A percentile compares a stretch with the other conserved stretches of the same genome.
Evolutionary conservation across 2,888 invertebrate species (phyloP).

Genomic region (Sarcophaga variegata): DNA sequence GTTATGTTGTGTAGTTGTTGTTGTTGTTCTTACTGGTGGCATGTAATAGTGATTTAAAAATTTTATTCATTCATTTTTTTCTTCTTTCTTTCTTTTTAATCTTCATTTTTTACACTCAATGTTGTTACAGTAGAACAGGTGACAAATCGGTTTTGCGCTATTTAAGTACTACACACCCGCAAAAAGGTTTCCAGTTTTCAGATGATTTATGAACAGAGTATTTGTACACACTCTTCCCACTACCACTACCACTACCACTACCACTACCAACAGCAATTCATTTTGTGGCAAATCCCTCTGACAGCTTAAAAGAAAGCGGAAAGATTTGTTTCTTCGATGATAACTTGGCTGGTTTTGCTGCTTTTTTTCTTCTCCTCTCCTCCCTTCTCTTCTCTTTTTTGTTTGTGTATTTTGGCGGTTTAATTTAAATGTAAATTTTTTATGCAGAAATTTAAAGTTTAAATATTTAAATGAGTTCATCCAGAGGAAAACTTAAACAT

Average conservation of each 20-base stretch:
- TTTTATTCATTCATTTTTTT: conserved; percentile 46
- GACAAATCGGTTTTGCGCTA: conserved; percentile 69
- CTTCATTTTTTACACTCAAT: conserved; percentile 28
- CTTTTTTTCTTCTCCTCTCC: background rate
- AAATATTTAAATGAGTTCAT: conserved; percentile 17
- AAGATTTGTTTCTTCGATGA: conserved; percentile 25
- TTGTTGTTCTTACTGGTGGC: conserved; percentile 18
- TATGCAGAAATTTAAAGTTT: background rate
- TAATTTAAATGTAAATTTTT: background rate
- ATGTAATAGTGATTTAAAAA: conserved; percentile 59
- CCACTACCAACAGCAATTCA: conserved; percentile 2
- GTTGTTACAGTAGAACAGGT: conserved; percentile 61
- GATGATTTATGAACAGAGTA: conserved; percentile 66
- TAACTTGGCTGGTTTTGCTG: conserved; percentile 6
- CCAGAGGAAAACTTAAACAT: background rate
- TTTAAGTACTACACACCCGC: conserved; percentile 57
- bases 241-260: background rate
- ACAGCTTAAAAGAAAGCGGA: conserved; percentile 35
- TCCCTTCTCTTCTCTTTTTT: background rate
- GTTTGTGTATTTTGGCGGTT: background rate
- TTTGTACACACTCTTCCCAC: background rate
- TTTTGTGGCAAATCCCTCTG: conserved; percentile 45
- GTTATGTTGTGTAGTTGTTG: background rate
- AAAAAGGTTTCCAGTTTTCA: conserved; percentile 53
- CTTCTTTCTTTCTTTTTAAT: conserved; percentile 40